Percentiles rank a stretch among this genome's conserved stretches.
These are phyloP conservation scores for Polypedilum vanderplanki DNA, from an alignment of 1,140 invertebrate genomes.

Conservation along the genomic window DNA sequence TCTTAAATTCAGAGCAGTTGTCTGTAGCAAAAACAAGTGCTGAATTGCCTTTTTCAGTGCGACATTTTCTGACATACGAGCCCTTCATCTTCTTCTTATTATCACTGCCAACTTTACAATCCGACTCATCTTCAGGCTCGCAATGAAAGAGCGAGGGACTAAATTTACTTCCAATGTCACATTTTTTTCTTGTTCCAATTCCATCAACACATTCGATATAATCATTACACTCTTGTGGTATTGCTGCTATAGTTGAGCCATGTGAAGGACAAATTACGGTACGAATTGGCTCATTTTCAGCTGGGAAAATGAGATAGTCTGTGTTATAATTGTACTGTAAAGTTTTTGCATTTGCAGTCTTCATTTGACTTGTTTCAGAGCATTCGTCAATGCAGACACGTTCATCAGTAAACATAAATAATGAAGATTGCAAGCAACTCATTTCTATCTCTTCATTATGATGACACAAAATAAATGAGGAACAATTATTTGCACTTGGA, in stretches of 20 bases:
- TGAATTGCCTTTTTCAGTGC: neutral
- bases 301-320: neutral
- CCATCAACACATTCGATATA: conserved; percentile 7
- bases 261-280: neutral
- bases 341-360: neutral
- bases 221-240: neutral
- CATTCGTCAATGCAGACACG: neutral
- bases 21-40: neutral
- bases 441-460: neutral
- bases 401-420: neutral
- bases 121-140: neutral
- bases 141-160: neutral
- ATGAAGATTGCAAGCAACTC: neutral
- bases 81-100: neutral
- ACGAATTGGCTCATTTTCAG: neutral
- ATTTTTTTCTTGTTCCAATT: neutral
- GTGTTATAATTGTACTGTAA: neutral
- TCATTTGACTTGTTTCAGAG: neutral
- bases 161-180: neutral
- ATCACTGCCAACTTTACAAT: neutral
- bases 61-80: neutral
- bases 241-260: neutral
- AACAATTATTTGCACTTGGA: conserved; percentile 20
- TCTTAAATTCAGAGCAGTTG: neutral
- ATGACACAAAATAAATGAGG: neutral